These are phyloP conservation scores for Xiphophorus birchmanni DNA, from an alignment of 2,797 vertebrate genomes.

Conservation along the genomic window DNA sequence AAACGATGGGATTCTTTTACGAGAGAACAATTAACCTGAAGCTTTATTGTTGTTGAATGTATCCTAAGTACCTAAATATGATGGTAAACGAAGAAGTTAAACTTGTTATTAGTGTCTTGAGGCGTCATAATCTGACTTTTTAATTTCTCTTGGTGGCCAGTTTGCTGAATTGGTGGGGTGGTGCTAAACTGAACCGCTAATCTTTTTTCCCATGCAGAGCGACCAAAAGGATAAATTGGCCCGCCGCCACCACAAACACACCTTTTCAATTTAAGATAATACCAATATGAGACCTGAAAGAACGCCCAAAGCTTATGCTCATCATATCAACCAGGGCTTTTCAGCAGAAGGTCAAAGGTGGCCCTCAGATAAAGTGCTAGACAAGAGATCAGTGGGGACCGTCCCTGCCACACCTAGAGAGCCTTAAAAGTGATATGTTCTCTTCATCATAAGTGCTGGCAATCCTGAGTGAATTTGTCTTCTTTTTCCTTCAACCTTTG, in stretches of 20 bases:
- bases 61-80: not conserved
- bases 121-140: conserved; percentile 85
- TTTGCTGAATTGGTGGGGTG: conserved; percentile 72
- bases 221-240: conserved; percentile 89
- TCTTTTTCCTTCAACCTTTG: conserved; percentile 67
- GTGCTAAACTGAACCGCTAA: conserved; percentile 82
- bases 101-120: conserved; percentile 86
- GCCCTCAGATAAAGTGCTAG: conserved; percentile 94
- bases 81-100: conserved; percentile 74
- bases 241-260: conserved; percentile 88
- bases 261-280: conserved; percentile 91
- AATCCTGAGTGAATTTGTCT: conserved; percentile 64
- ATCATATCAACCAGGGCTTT: conserved; percentile 88
- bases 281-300: conserved; percentile 92
- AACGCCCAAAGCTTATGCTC: conserved; percentile 91
- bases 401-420: conserved; percentile 84
- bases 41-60: not conserved
- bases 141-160: conserved; percentile 85
- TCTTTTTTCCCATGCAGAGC: conserved; percentile 95
- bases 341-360: conserved; percentile 95
- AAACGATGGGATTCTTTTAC: conserved; percentile 9
- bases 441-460: conserved; percentile 79
- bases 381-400: conserved; percentile 94
- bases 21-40: not conserved
- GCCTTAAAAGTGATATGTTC: conserved; percentile 77